Percentiles rank a stretch among this genome's conserved stretches.
These are phyloP conservation scores for Gallinago paraguaiae DNA, from an alignment of 2,113 vertebrate species.

Conservation along the genomic window DNA sequence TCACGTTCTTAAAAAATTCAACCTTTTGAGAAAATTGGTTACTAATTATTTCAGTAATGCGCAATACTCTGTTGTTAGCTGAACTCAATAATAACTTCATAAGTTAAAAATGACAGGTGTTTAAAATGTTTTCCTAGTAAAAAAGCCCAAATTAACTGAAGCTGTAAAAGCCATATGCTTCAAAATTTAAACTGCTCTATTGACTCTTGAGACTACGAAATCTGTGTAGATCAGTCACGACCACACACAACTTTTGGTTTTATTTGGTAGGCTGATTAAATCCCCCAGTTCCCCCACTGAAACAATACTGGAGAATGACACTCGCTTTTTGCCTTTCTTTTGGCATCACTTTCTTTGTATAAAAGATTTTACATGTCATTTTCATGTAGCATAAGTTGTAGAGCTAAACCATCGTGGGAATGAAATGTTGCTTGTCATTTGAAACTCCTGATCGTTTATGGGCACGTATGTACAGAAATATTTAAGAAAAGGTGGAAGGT, in stretches of 20 bases:
- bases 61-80: slow-evolving; percentile 21
- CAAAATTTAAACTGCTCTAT: neutral
- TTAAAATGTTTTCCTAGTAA: slow-evolving; percentile 41
- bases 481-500: neutral
- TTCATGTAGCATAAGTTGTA: neutral
- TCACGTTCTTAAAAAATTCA: slow-evolving; percentile 7
- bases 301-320: neutral
- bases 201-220: neutral
- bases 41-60: slow-evolving; percentile 55
- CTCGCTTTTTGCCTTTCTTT: neutral
- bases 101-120: slow-evolving; percentile 45
- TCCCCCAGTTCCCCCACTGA: neutral
- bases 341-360: neutral
- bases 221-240: neutral
- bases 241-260: neutral
- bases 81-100: slow-evolving; percentile 40
- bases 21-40: slow-evolving; percentile 32
- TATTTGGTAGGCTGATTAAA: neutral
- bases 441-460: neutral
- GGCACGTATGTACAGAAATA: neutral
- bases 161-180: slow-evolving; percentile 38
- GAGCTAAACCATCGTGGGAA: neutral
- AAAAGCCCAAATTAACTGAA: slow-evolving; percentile 25
- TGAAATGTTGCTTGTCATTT: neutral
- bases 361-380: neutral